A percentile compares a stretch with the other conserved stretches of the same genome.
Conservation (phyloP, 2,113 vertebrate species). For the Fulmarus glacialis region DNA sequence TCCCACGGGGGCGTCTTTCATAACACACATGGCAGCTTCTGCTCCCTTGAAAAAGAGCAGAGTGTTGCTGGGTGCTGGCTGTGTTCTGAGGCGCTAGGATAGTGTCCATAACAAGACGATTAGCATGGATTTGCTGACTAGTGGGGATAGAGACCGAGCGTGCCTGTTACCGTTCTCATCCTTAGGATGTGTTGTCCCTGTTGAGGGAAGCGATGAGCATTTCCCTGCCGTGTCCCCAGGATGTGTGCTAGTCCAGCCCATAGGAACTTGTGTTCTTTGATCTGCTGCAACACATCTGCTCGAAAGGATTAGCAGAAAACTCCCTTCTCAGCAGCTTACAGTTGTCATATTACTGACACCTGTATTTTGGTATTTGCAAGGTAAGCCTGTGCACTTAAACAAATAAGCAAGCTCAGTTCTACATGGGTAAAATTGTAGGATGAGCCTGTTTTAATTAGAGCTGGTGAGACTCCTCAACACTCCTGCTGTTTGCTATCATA, state of each 20-base stretch:
- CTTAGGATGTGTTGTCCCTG: not conserved
- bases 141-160: rapidly evolving
- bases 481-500: constrained; percentile 67
- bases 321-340: constrained; percentile 50
- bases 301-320: constrained; percentile 46
- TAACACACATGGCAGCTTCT: not conserved
- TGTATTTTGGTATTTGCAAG: constrained; percentile 61
- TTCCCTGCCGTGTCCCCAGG: not conserved
- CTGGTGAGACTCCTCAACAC: constrained; percentile 44
- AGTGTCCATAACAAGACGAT: not conserved
- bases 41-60: not conserved
- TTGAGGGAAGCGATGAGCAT: rapidly evolving
- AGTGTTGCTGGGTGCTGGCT: not conserved
- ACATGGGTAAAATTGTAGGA: constrained; percentile 64
- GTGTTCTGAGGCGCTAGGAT: not conserved
- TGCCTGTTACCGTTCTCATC: not conserved
- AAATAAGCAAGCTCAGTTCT: constrained; percentile 60
- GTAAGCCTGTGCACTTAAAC: constrained; percentile 50
- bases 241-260: not conserved
- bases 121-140: not conserved
- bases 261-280: constrained; percentile 37
- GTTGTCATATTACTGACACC: constrained; percentile 52
- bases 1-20: not conserved
- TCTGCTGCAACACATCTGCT: constrained; percentile 42
- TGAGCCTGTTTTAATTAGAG: constrained; percentile 67